phyloP scores from a whole-genome alignment of 1,140 invertebrate species.

The Leptinotarsa lineolata region DNA sequence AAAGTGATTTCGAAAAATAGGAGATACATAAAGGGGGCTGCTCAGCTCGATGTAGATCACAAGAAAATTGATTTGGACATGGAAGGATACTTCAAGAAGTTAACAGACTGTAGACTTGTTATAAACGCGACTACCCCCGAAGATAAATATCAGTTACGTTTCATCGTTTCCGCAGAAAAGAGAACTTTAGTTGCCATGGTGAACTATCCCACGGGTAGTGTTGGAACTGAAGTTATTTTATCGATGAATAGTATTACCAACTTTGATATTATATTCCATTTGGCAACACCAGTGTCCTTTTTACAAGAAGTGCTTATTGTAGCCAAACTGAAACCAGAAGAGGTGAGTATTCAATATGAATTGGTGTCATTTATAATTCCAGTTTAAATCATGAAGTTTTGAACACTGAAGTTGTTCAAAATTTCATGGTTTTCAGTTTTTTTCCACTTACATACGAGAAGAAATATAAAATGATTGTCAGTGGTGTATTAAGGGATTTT shows the following conservation, averaged over 20 bases:
- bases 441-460: too few species aligned
- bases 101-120: constrained; percentile 68
- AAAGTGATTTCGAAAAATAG: constrained; percentile 65
- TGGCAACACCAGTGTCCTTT: constrained; percentile 73
- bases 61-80: constrained; percentile 66
- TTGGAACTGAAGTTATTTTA: constrained; percentile 70
- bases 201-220: constrained; percentile 65
- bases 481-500: too few species aligned
- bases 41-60: constrained; percentile 70
- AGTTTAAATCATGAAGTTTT: too few species aligned
- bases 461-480: too few species aligned
- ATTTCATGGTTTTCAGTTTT: too few species aligned
- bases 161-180: constrained; percentile 71
- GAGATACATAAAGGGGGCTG: constrained; percentile 65
- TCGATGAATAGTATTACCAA: constrained; percentile 62
- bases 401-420: too few species aligned
- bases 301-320: constrained; percentile 66
- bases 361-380: too few species aligned
- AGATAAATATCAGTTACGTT: constrained; percentile 66
- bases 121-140: constrained; percentile 75
- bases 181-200: constrained; percentile 73
- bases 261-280: constrained; percentile 72
- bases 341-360: constrained; percentile 54
- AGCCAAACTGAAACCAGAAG: constrained; percentile 65
- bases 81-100: constrained; percentile 65